Percentiles rank a stretch among this genome's conserved stretches.
Evolutionary conservation across 1,140 invertebrate species (phyloP).

Genomic region (Calliphora vicina): DNA sequence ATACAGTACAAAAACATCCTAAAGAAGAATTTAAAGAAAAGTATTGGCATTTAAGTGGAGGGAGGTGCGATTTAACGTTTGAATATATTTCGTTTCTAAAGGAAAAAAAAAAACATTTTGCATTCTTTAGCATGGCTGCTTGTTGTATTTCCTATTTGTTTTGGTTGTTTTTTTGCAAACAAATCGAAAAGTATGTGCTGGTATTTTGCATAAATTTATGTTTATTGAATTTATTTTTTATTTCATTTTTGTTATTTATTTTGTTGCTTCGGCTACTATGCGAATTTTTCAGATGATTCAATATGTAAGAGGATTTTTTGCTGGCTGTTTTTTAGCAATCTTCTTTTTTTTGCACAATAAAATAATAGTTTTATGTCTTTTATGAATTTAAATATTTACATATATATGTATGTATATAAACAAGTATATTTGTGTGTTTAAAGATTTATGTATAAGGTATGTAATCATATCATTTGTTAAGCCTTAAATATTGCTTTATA

Average conservation of each 20-base stretch:
- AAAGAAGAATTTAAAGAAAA: background rate
- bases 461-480: too few relatives aligned
- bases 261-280: background rate
- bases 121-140: background rate
- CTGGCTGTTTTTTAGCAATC: background rate
- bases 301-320: background rate
- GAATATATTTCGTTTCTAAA: too few relatives aligned
- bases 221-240: background rate
- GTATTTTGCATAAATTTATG: slow-evolving; percentile 23
- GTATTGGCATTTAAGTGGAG: background rate
- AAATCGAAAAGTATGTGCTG: background rate
- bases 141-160: background rate
- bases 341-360: background rate
- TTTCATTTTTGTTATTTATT: background rate
- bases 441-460: too few relatives aligned
- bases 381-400: background rate
- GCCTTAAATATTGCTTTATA: too few relatives aligned
- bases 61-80: too few relatives aligned
- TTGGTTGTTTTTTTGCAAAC: background rate
- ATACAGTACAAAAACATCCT: background rate
- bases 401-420: background rate
- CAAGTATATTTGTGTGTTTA: too few relatives aligned
- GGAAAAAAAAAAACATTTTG: background rate
- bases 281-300: background rate
- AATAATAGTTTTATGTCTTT: slow-evolving; percentile 1